Conservation (phyloP, 2,113 vertebrate species). For the Periophthalmus modestus region DNA sequence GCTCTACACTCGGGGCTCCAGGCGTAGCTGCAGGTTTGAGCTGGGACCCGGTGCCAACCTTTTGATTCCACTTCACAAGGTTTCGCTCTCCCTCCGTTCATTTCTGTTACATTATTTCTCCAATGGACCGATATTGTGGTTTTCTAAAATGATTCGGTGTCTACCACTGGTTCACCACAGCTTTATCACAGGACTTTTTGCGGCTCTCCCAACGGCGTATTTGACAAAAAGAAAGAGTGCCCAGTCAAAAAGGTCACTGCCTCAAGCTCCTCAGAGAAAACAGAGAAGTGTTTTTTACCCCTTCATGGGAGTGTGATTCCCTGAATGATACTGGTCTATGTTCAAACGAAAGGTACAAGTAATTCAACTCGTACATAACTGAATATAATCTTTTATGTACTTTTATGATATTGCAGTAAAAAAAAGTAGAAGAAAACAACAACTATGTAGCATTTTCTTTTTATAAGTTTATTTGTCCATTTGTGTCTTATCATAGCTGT, state of each 20-base stretch:
- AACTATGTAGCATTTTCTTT: no score
- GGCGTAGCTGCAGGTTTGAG: slow-evolving; percentile 63
- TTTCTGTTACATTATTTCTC: slow-evolving; percentile 2
- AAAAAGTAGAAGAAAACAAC: no score
- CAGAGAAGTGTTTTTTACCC: slow-evolving; percentile 7
- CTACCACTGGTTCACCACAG: slow-evolving; percentile 38
- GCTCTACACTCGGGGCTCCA: slow-evolving; percentile 61
- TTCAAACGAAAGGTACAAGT: neutral
- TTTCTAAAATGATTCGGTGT: slow-evolving; percentile 48
- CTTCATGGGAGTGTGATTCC: slow-evolving; percentile 8
- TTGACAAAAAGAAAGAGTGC: slow-evolving; percentile 48
- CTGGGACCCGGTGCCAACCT: slow-evolving; percentile 48
- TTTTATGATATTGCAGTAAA: no score
- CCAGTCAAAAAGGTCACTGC: slow-evolving; percentile 59
- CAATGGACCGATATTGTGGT: slow-evolving; percentile 42
- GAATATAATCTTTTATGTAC: no score
- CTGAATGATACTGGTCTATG: neutral
- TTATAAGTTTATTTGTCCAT: no score
- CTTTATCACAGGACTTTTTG: slow-evolving; percentile 52
- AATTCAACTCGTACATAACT: neutral
- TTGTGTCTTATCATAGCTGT: no score
- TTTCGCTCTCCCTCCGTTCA: neutral
- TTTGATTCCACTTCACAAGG: slow-evolving; percentile 62
- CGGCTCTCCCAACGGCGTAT: slow-evolving; percentile 42
- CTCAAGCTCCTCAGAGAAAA: slow-evolving; percentile 50